Evolutionary conservation across 2,113 vertebrate species (phyloP).

Genomic region (Sula dactylatra): DNA sequence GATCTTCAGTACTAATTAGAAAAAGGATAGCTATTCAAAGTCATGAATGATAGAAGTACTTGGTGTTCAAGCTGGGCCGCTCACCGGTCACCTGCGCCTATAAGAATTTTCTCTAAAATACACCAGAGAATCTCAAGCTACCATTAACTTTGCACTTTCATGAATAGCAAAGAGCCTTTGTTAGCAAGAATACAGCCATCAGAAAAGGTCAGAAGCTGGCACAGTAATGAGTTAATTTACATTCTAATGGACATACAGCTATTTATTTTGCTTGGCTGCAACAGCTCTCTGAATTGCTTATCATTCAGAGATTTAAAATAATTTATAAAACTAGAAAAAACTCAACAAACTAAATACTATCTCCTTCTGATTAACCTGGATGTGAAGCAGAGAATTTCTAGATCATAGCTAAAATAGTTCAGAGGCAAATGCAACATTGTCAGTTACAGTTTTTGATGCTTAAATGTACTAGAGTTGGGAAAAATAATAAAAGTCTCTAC

Average conservation of each 20-base stretch:
- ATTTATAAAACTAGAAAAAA: slow-evolving; percentile 30
- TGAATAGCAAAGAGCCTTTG: slow-evolving; percentile 43
- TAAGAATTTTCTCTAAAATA: slow-evolving; percentile 18
- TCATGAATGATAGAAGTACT: neutral
- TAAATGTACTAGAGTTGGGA: neutral
- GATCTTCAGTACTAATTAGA: neutral
- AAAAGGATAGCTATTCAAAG: slow-evolving; percentile 14
- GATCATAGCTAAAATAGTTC: neutral
- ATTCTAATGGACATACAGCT: slow-evolving; percentile 60
- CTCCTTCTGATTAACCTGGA: slow-evolving; percentile 45
- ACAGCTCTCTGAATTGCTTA: slow-evolving; percentile 50
- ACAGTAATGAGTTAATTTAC: slow-evolving; percentile 70
- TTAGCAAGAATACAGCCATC: slow-evolving; percentile 46
- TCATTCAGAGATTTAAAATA: slow-evolving; percentile 50
- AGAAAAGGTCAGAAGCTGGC: slow-evolving; percentile 59
- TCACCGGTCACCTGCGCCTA: neutral
- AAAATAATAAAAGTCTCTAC: neutral
- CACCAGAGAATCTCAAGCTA: neutral
- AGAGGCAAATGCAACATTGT: neutral
- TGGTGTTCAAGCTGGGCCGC: neutral
- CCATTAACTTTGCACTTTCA: slow-evolving; percentile 23
- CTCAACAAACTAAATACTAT: neutral
- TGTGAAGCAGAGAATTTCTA: slow-evolving; percentile 4
- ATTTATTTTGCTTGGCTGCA: slow-evolving; percentile 46
- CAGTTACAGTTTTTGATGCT: neutral